Percentiles rank a stretch among this genome's conserved stretches.
These are phyloP conservation scores for Drosophila parabipectinata DNA, from an alignment of 1,140 invertebrate species.

Conservation along the genomic window DNA sequence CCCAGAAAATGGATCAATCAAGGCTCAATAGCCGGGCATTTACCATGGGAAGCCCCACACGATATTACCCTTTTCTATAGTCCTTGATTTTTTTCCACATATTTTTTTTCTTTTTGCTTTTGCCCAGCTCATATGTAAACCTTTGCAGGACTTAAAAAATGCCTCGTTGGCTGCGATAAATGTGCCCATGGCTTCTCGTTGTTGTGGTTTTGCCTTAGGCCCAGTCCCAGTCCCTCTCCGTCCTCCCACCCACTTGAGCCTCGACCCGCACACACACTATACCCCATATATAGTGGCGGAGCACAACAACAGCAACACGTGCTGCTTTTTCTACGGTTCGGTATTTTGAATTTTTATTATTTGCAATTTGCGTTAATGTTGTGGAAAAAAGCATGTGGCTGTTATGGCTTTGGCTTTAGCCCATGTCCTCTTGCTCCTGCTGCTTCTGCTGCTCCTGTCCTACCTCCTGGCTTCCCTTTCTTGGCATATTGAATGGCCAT, in stretches of 20 bases:
- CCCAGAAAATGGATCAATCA: slow-evolving; percentile 33
- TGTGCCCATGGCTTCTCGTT: slow-evolving; percentile 66
- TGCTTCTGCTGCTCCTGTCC: neutral
- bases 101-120: slow-evolving; percentile 14
- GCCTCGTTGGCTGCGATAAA: slow-evolving; percentile 73
- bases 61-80: slow-evolving; percentile 10
- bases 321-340: slow-evolving; percentile 72
- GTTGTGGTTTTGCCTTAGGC: slow-evolving; percentile 65
- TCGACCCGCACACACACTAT: slow-evolving; percentile 12
- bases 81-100: slow-evolving; percentile 28
- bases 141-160: slow-evolving; percentile 75
- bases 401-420: slow-evolving; percentile 79
- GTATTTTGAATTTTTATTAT: slow-evolving; percentile 83
- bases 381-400: slow-evolving; percentile 82
- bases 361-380: slow-evolving; percentile 83
- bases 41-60: slow-evolving; percentile 18
- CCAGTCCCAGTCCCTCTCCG: slow-evolving; percentile 8
- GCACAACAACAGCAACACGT: slow-evolving; percentile 65
- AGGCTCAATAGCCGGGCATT: slow-evolving; percentile 27
- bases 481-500: slow-evolving; percentile 80
- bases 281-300: slow-evolving; percentile 18
- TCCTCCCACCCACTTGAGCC: slow-evolving; percentile 7
- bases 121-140: slow-evolving; percentile 21
- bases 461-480: slow-evolving; percentile 8
- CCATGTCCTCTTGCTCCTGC: slow-evolving; percentile 30